phyloP scores from a whole-genome alignment of 2,888 invertebrate species.

The Phyllotreta striolata region DNA sequence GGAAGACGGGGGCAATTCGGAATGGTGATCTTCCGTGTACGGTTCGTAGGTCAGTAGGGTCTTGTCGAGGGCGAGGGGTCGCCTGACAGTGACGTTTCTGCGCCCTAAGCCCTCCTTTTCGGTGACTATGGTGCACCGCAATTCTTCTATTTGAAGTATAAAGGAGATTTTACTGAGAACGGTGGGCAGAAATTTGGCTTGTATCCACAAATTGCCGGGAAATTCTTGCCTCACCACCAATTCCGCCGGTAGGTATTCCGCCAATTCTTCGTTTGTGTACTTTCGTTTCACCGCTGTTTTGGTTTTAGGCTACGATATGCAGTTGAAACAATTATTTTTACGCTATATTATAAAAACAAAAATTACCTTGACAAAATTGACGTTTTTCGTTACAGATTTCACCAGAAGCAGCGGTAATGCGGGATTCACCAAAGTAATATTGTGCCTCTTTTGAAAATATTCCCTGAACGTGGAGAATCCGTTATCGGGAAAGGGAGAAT shows the following conservation, averaged over 20 bases:
- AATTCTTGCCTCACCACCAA: conserved; percentile 77
- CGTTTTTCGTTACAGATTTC: conserved; percentile 68
- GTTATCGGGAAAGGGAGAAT: conserved; percentile 71
- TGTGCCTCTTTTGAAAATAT: conserved; percentile 82
- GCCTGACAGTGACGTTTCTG: conserved; percentile 46
- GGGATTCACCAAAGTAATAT: conserved; percentile 68
- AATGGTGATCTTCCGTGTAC: conserved; percentile 41
- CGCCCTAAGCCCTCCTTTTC: conserved; percentile 60
- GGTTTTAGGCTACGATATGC: conserved; percentile 62
- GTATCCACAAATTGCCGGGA: conserved; percentile 83
- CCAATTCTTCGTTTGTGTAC: conserved; percentile 65
- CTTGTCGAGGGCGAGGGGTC: conserved; percentile 53
- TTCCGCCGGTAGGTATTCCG: conserved; percentile 86
- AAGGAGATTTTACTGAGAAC: conserved; percentile 79
- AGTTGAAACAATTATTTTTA: background rate
- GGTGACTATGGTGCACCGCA: conserved; percentile 66
- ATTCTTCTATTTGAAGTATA: conserved; percentile 77
- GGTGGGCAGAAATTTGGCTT: conserved; percentile 84
- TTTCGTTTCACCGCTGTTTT: conserved; percentile 55
- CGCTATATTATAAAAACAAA: no score
- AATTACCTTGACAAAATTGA: conserved; percentile 66
- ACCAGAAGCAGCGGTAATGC: conserved; percentile 85
- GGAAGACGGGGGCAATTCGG: conserved; percentile 14
- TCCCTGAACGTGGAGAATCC: conserved; percentile 71
- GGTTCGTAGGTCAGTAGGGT: conserved; percentile 49